A percentile compares a stretch with the other conserved stretches of the same genome.
phyloP scores from a whole-genome alignment of 2,888 invertebrate genomes.

The Cataglyphis cursor region DNA sequence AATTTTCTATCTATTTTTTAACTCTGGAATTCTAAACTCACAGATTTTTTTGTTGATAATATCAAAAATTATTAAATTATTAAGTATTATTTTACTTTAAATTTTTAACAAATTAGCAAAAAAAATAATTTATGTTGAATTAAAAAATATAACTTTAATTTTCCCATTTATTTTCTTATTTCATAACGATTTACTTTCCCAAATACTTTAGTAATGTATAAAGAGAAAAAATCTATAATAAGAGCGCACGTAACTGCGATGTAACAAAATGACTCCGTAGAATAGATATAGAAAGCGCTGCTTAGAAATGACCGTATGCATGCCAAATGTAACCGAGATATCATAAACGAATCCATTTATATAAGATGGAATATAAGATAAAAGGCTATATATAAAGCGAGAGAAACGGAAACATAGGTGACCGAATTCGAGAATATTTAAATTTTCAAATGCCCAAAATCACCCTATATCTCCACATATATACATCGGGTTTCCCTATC shows the following conservation, averaged over 20 bases:
- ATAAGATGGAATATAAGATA: slow-evolving; percentile 65
- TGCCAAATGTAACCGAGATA: slow-evolving; percentile 77
- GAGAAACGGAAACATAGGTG: slow-evolving; percentile 15
- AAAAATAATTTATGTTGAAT: background rate
- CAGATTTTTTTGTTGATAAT: background rate
- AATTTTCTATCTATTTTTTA: background rate
- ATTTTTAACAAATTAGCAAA: background rate
- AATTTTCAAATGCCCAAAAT: slow-evolving; percentile 69
- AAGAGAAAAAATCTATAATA: slow-evolving; percentile 26
- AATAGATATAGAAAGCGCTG: slow-evolving; percentile 73
- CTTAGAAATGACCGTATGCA: slow-evolving; percentile 83
- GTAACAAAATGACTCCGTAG: slow-evolving; percentile 57
- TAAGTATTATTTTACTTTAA: background rate
- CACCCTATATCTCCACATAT: slow-evolving; percentile 26
- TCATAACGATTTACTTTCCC: background rate
- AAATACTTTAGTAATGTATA: slow-evolving; percentile 21
- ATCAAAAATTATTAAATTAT: background rate
- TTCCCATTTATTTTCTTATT: background rate
- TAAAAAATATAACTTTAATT: background rate
- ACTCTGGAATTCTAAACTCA: background rate
- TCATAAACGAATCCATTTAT: slow-evolving; percentile 74
- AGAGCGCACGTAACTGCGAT: slow-evolving; percentile 34
- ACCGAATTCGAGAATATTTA: slow-evolving; percentile 73
- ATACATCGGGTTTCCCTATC: slow-evolving; percentile 10
- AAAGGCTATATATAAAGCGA: slow-evolving; percentile 59